phyloP scores from a whole-genome alignment of 2,888 invertebrate genomes.

The Kuschelorhynchus macadamiae region DNA sequence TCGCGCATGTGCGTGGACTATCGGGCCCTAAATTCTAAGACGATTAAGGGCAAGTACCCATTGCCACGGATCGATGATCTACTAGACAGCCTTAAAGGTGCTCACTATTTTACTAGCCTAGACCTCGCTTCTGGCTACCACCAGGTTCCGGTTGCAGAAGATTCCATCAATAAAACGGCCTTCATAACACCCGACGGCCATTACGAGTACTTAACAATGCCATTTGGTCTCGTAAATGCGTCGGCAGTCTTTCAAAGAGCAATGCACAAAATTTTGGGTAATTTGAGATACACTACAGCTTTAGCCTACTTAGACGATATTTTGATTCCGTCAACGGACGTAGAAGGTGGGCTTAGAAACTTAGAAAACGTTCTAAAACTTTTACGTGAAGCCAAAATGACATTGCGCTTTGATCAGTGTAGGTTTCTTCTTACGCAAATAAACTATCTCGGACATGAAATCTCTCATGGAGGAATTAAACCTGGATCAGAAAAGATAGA shows the following conservation, averaged over 20 bases:
- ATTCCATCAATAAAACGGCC: neutral
- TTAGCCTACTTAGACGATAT: constrained; percentile 41
- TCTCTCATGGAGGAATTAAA: constrained; percentile 12
- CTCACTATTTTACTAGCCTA: constrained; percentile 48
- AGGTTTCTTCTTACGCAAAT: too few species aligned
- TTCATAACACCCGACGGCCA: too few species aligned
- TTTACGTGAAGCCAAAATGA: constrained; percentile 11
- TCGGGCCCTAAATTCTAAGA: constrained; percentile 44
- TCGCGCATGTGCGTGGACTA: constrained; percentile 48
- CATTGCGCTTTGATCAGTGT: constrained; percentile 44
- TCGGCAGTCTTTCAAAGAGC: constrained; percentile 47
- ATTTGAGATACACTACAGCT: neutral
- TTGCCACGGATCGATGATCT: too few species aligned
- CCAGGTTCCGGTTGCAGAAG: too few species aligned
- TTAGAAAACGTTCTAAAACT: constrained; percentile 18
- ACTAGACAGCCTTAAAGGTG: constrained; percentile 2
- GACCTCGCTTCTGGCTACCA: too few species aligned
- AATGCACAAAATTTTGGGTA: constrained; percentile 10
- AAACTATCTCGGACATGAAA: constrained; percentile 45
- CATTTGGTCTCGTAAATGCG: constrained; percentile 60
- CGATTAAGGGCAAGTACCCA: constrained; percentile 11
- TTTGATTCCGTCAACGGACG: constrained; percentile 36
- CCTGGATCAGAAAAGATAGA: neutral
- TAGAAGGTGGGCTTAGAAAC: constrained; percentile 34
- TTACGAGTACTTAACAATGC: constrained; percentile 56